These are phyloP conservation scores for Drosophila persimilis DNA, from an alignment of 1,140 invertebrate genomes.

Conservation along the genomic window DNA sequence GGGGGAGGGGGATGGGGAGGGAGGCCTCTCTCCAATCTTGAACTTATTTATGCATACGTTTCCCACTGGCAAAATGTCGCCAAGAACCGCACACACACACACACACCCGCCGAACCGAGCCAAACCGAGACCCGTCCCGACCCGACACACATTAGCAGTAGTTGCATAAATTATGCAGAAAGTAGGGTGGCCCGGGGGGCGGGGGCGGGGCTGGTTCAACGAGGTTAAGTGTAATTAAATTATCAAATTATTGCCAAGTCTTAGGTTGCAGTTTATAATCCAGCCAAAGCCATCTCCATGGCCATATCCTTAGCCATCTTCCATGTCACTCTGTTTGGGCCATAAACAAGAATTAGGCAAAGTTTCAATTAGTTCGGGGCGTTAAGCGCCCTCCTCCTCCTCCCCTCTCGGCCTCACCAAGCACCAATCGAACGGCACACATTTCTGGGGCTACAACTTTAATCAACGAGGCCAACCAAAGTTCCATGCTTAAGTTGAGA, in stretches of 20 bases:
- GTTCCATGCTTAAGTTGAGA: neutral
- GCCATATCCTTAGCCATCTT: neutral
- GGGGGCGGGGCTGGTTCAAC: slow-evolving; percentile 47
- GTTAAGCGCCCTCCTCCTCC: slow-evolving; percentile 48
- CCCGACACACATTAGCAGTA: slow-evolving; percentile 36
- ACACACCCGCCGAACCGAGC: neutral
- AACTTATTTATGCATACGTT: slow-evolving; percentile 79
- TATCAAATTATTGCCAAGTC: slow-evolving; percentile 80
- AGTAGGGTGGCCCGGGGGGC: neutral
- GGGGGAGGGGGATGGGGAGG: slow-evolving; percentile 21
- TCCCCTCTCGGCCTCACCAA: neutral
- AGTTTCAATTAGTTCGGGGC: slow-evolving; percentile 67
- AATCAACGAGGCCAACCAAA: slow-evolving; percentile 18
- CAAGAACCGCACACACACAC: slow-evolving; percentile 40
- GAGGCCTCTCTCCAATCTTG: slow-evolving; percentile 27
- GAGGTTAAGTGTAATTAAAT: slow-evolving; percentile 81
- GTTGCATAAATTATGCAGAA: slow-evolving; percentile 69
- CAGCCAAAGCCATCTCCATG: slow-evolving; percentile 4
- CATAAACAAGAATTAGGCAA: slow-evolving; percentile 69
- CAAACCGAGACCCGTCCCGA: neutral
- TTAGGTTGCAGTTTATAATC: slow-evolving; percentile 80
- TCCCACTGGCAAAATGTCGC: slow-evolving; percentile 62
- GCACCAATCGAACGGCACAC: neutral
- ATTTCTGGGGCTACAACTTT: slow-evolving; percentile 16
- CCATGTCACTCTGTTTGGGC: slow-evolving; percentile 34